Evolutionary conservation across 2,113 vertebrate species (phyloP), one percentile per base, ranked within the genome.

Genomic region (Zapornia atra): DNA sequence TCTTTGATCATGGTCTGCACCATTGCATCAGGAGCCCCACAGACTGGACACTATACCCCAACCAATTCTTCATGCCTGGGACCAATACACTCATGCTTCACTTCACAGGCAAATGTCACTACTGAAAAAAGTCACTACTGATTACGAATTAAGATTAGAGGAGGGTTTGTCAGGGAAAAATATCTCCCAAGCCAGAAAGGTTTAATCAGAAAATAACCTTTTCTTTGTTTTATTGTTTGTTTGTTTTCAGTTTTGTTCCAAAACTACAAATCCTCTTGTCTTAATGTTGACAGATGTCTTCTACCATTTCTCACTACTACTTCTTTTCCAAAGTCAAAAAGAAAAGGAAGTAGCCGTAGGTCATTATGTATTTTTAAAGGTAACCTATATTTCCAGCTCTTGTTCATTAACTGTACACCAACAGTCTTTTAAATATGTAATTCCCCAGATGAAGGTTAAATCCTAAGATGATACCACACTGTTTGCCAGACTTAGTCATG

Each of bases 261-360:
- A 70, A 86, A 28, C 14, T n/a, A 2, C 20, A 5, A 33, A 54
- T 33, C 24, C 2, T 18, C 20, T 71, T 54, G 14, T 36, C 19
- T 60, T 31, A 9, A 46, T 56, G 11, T 21, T 80, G 50, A 46
- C 1, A 65, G 11, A 12, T 50, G 3, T 40, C 8, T 59, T 56
- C 24, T 19, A 21, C 26, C 29, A 46, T 29, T 77, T 46, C 20
- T 61, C 4, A 19, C 3, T 5, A 10, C 5, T 72, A 25, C 25
- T 38, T 42, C 50, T 46, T 51, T 26, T 14, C n/a, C 31, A 36
- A 63, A 82, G 6, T 31, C 4, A 26, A 36, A 51, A 69, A 22
- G 9, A n/a, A 46, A 25, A 68, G 15, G 3, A 42, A 9, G 1
- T 10, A 2, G 53, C 7, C 1, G 0, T 28, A 51, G 9, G 11